These are phyloP conservation scores for Eleutherodactylus coqui DNA, from an alignment of 2,797 vertebrate genomes.

Conservation along the genomic window DNA sequence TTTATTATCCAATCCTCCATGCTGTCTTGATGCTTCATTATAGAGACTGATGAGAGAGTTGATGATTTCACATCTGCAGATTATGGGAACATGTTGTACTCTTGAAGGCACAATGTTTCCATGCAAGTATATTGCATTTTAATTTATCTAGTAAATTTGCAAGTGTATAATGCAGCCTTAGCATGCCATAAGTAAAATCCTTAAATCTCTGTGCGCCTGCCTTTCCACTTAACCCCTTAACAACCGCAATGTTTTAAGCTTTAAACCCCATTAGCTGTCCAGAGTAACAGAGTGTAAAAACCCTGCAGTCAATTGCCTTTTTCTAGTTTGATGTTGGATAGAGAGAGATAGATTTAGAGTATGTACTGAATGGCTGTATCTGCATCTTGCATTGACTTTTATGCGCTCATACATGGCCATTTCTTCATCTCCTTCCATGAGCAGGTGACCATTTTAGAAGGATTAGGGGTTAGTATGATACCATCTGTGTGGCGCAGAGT, in stretches of 20 bases:
- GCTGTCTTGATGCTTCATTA: conserved; percentile 22
- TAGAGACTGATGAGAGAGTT: conserved; percentile 29
- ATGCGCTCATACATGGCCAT: not conserved
- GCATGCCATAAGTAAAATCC: not conserved
- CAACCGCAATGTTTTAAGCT: not conserved
- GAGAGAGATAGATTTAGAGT: too few relatives aligned
- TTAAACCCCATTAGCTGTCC: not conserved
- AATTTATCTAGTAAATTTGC: conserved; percentile 12
- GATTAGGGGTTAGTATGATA: not conserved
- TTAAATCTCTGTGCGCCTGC: not conserved
- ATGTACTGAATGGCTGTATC: not conserved
- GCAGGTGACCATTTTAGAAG: not conserved
- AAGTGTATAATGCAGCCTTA: not conserved
- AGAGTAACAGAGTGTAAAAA: not conserved
- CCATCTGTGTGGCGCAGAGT: too few relatives aligned
- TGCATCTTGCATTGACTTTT: not conserved
- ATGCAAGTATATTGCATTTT: not conserved
- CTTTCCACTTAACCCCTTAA: not conserved
- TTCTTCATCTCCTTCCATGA: not conserved
- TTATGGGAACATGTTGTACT: conserved; percentile 38
- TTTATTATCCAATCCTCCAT: conserved; percentile 36
- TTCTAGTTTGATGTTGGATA: not conserved
- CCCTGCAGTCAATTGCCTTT: not conserved
- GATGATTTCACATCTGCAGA: conserved; percentile 32
- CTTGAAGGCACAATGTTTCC: conserved; percentile 5